Conservation (phyloP, 2,113 vertebrate genomes). For the Excalfactoria chinensis region DNA sequence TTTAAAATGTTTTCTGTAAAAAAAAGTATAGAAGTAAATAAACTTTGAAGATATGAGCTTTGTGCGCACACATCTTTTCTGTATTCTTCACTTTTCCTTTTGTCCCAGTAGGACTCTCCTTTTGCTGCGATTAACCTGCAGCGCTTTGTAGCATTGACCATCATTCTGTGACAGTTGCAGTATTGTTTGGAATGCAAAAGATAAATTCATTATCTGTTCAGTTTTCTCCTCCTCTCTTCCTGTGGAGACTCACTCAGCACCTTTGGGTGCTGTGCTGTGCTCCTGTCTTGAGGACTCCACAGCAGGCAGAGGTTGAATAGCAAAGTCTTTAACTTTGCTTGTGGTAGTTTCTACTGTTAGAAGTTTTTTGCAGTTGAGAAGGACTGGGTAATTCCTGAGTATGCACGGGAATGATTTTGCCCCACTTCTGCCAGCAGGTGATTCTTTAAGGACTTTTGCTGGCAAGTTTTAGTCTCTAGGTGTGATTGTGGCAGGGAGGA, state of each 20-base stretch:
- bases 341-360: neutral
- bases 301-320: neutral
- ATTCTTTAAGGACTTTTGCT: conserved; percentile 24
- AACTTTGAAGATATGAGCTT: neutral
- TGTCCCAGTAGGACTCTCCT: neutral
- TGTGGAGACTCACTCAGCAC: neutral
- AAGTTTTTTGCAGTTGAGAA: neutral
- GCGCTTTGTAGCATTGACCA: neutral
- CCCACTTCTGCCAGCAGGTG: neutral
- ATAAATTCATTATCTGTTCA: neutral
- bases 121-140: neutral
- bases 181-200: neutral
- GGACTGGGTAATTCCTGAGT: neutral
- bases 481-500: neutral
- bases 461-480: conserved; percentile 21
- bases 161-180: neutral
- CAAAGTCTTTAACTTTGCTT: neutral
- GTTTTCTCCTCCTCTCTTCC: neutral
- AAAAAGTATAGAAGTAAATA: too few relatives aligned
- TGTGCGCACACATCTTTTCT: neutral
- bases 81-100: neutral
- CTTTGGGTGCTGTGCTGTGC: neutral
- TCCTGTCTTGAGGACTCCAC: neutral
- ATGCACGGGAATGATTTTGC: neutral
- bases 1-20: neutral